Conservation (phyloP, 2,888 invertebrate genomes). For the Theretra japonica region DNA sequence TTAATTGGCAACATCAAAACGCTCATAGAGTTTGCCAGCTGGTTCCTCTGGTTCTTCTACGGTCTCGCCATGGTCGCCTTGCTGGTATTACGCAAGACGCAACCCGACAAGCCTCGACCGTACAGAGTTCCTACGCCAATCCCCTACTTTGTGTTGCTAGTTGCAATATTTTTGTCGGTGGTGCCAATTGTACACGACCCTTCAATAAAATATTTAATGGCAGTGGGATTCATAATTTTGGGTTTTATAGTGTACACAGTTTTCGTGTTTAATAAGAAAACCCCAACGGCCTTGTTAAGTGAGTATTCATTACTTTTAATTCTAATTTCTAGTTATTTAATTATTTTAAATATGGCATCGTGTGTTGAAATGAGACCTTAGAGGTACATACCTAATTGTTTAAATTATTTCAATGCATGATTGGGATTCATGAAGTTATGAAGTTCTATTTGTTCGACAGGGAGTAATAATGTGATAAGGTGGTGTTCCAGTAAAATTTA, state of each 20-base stretch:
- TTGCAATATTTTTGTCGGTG: conserved; percentile 89
- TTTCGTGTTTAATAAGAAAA: conserved; percentile 89
- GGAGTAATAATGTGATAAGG: too few species aligned
- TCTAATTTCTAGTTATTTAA: not conserved
- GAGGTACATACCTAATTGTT: too few species aligned
- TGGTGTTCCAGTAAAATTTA: too few species aligned
- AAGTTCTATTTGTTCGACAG: too few species aligned
- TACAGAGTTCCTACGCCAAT: conserved; percentile 90
- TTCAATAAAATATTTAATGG: conserved; percentile 90
- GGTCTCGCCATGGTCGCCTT: conserved; percentile 92
- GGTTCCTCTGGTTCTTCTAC: conserved; percentile 95
- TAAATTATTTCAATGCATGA: too few species aligned
- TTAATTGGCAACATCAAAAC: conserved; percentile 89
- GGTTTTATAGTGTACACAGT: conserved; percentile 90
- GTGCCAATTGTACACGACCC: conserved; percentile 91
- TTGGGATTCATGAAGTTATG: too few species aligned
- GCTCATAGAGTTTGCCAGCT: conserved; percentile 93
- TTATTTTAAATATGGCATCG: not conserved
- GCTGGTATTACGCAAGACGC: conserved; percentile 89
- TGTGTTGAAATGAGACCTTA: not conserved
- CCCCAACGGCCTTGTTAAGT: conserved; percentile 87
- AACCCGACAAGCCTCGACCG: conserved; percentile 87
- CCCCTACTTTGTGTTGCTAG: conserved; percentile 88
- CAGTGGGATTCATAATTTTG: conserved; percentile 88
- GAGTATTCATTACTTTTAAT: conserved; percentile 58